A percentile compares a stretch with the other conserved stretches of the same genome.
Conservation (phyloP, 2,113 vertebrate genomes). For the Chaetodon trifascialis region DNA sequence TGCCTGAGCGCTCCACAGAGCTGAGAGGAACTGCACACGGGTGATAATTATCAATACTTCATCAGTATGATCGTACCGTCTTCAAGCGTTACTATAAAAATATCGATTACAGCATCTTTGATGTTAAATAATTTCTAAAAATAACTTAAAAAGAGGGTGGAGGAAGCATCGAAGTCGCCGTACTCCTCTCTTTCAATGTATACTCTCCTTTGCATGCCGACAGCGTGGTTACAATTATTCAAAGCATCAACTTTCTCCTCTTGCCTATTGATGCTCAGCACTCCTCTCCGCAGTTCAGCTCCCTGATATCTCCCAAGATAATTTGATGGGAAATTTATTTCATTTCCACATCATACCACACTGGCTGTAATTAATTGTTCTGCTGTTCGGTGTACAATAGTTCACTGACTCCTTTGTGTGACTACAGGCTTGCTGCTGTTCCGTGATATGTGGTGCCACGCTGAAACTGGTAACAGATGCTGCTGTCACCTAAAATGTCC, state of each 20-base stretch:
- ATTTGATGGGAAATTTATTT: slow-evolving; percentile 84
- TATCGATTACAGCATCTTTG: too few relatives aligned
- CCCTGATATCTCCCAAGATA: slow-evolving; percentile 80
- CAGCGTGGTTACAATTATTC: slow-evolving; percentile 72
- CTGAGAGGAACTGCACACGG: too few relatives aligned
- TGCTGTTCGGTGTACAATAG: slow-evolving; percentile 79
- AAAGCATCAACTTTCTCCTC: slow-evolving; percentile 66
- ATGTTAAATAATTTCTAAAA: neutral
- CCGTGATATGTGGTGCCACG: slow-evolving; percentile 46
- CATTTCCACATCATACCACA: slow-evolving; percentile 83
- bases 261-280: slow-evolving; percentile 72
- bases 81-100: too few relatives aligned
- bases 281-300: slow-evolving; percentile 74
- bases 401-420: slow-evolving; percentile 83
- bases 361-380: slow-evolving; percentile 85
- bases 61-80: too few relatives aligned
- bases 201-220: slow-evolving; percentile 46
- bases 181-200: slow-evolving; percentile 8
- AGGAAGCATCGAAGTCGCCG: neutral
- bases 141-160: neutral
- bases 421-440: slow-evolving; percentile 62
- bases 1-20: too few relatives aligned
- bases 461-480: slow-evolving; percentile 68
- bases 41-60: too few relatives aligned
- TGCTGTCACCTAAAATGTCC: slow-evolving; percentile 61